phyloP scores from a whole-genome alignment of 2,113 vertebrate species.

The Apistogramma diplotaenia region DNA sequence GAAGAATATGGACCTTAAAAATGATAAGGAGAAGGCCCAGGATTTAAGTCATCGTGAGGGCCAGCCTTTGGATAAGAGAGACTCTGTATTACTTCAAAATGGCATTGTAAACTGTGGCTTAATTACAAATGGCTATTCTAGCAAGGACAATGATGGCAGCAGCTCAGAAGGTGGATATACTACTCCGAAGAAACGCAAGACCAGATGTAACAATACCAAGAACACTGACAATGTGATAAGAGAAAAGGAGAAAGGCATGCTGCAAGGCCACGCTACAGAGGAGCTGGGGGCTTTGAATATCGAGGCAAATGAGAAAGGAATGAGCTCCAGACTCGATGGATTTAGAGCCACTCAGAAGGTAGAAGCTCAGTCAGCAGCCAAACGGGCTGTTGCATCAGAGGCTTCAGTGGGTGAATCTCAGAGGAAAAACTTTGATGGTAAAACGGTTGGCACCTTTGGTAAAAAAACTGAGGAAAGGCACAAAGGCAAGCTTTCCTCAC shows the following conservation, averaged over 20 bases:
- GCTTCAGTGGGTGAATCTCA: constrained; percentile 79
- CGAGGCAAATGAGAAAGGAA: constrained; percentile 82
- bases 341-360: constrained; percentile 82
- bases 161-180: constrained; percentile 94
- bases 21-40: constrained; percentile 82
- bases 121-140: constrained; percentile 90
- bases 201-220: constrained; percentile 87
- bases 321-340: constrained; percentile 77
- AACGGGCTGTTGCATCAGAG: constrained; percentile 64
- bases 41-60: constrained; percentile 85
- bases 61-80: constrained; percentile 83
- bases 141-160: constrained; percentile 94
- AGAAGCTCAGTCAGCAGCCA: constrained; percentile 71
- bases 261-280: constrained; percentile 80
- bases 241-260: constrained; percentile 86
- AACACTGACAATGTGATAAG: constrained; percentile 84
- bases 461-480: constrained; percentile 93
- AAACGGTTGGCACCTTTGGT: constrained; percentile 79
- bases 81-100: constrained; percentile 84
- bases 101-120: constrained; percentile 85
- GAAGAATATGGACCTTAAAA: constrained; percentile 93
- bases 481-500: constrained; percentile 86
- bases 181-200: constrained; percentile 91
- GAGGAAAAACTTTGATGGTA: constrained; percentile 89
- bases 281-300: constrained; percentile 81